These are phyloP conservation scores for Sminthopsis crassicaudata DNA, from an alignment of 2,113 vertebrate genomes.

Conservation along the genomic window DNA sequence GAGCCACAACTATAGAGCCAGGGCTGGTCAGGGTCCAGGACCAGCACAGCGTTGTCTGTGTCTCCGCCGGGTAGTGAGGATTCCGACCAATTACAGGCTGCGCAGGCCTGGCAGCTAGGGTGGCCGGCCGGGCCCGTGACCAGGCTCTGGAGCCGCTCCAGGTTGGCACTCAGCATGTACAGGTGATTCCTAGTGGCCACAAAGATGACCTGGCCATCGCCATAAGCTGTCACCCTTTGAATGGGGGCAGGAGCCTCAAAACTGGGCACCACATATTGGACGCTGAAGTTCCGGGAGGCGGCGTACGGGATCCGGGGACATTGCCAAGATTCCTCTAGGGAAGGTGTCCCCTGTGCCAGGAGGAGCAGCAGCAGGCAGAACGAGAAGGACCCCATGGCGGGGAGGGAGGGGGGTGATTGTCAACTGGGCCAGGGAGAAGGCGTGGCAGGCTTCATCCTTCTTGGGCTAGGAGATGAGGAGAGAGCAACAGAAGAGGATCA, in stretches of 20 bases:
- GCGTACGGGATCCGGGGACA: slow-evolving; percentile 84
- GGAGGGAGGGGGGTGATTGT: not conserved
- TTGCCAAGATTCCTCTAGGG: slow-evolving; percentile 59
- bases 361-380: not conserved
- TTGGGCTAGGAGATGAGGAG: not conserved
- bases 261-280: slow-evolving; percentile 88
- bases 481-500: not conserved
- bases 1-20: slow-evolving; percentile 93
- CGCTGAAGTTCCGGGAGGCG: slow-evolving; percentile 86
- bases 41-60: slow-evolving; percentile 89
- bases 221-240: slow-evolving; percentile 87
- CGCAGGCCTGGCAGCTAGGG: slow-evolving; percentile 87
- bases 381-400: not conserved
- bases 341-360: not conserved
- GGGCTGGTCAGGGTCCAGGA: slow-evolving; percentile 88
- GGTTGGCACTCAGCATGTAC: slow-evolving; percentile 83
- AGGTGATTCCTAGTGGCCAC: slow-evolving; percentile 92
- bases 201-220: slow-evolving; percentile 70
- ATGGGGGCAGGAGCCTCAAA: slow-evolving; percentile 84
- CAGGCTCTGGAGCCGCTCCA: slow-evolving; percentile 81
- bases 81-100: slow-evolving; percentile 70
- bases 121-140: slow-evolving; percentile 90
- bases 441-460: not conserved
- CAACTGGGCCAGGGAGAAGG: not conserved
- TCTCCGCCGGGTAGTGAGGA: slow-evolving; percentile 74